Evolutionary conservation across 2,113 vertebrate species (phyloP).

Genomic region (Chascanopsetta lugubris): DNA sequence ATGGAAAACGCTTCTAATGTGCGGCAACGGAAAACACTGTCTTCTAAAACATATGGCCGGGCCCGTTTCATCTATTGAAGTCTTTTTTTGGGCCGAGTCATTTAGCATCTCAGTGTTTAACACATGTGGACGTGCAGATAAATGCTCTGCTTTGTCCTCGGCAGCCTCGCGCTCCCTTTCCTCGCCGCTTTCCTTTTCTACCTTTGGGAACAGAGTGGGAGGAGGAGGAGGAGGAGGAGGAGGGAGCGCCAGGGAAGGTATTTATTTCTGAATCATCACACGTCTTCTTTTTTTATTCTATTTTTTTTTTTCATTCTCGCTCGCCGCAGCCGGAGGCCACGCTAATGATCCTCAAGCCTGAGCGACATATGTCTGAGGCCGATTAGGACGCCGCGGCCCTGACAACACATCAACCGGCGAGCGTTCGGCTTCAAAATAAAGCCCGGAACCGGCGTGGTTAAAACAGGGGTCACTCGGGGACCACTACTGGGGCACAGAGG

Average conservation of each 20-base stretch:
- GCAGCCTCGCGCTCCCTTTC: slow-evolving; percentile 29
- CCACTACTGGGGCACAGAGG: no score
- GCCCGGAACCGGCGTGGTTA: slow-evolving; percentile 6
- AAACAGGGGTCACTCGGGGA: no score
- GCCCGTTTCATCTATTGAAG: slow-evolving; percentile 57
- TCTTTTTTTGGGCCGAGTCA: slow-evolving; percentile 51
- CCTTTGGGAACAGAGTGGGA: slow-evolving; percentile 58
- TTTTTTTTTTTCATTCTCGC: no score
- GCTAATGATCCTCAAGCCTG: slow-evolving; percentile 69
- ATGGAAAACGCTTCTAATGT: slow-evolving; percentile 70
- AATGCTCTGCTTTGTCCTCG: slow-evolving; percentile 64
- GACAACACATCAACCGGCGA: slow-evolving; percentile 60
- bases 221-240: slow-evolving; percentile 46
- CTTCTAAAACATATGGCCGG: slow-evolving; percentile 52
- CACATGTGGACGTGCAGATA: slow-evolving; percentile 69
- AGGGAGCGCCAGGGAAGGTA: slow-evolving; percentile 44
- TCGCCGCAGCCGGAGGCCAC: slow-evolving; percentile 43
- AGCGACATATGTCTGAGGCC: slow-evolving; percentile 71
- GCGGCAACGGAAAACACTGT: slow-evolving; percentile 34
- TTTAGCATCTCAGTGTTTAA: slow-evolving; percentile 55
- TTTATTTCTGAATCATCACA: slow-evolving; percentile 68
- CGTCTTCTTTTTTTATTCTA: slow-evolving; percentile 51
- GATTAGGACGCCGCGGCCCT: slow-evolving; percentile 54
- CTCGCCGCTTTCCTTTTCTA: slow-evolving; percentile 33
- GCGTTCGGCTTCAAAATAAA: slow-evolving; percentile 20